These are phyloP conservation scores for Amblyraja radiata DNA, from an alignment of 2,797 vertebrate species.

Conservation along the genomic window DNA sequence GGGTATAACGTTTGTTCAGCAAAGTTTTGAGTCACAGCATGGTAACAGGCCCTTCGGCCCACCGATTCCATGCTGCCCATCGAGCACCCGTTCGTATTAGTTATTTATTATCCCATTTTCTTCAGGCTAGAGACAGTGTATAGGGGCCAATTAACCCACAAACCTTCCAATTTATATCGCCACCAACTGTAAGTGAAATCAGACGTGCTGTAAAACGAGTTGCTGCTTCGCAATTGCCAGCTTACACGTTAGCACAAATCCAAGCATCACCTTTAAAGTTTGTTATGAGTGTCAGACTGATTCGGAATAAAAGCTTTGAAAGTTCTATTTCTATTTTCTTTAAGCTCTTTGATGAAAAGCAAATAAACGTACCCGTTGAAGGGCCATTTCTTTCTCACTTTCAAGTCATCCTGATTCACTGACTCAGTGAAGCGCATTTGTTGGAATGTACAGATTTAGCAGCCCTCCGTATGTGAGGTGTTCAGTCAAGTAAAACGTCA, in stretches of 20 bases:
- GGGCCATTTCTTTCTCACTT: background rate
- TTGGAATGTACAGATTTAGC: background rate
- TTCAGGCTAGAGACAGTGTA: no score
- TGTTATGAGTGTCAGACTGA: background rate
- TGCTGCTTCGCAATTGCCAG: background rate
- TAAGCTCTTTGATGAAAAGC: background rate
- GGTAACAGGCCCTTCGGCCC: no score
- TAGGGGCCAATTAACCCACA: no score
- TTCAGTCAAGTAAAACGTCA: background rate
- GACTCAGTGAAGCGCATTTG: background rate
- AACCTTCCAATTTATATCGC: background rate
- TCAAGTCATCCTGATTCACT: slow-evolving; percentile 1
- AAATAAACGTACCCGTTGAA: background rate
- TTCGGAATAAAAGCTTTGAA: background rate
- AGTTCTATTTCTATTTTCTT: background rate
- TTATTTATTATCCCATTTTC: no score
- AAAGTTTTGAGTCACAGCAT: no score
- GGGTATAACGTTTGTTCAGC: no score
- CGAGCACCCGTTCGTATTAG: no score
- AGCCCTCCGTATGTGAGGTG: background rate
- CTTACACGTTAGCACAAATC: background rate
- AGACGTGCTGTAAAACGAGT: background rate
- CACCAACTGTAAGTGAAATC: background rate
- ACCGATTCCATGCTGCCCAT: no score
- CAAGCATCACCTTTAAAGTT: background rate